Conservation (phyloP, 2,888 invertebrate species). For the Ctenicera cuprea region DNA sequence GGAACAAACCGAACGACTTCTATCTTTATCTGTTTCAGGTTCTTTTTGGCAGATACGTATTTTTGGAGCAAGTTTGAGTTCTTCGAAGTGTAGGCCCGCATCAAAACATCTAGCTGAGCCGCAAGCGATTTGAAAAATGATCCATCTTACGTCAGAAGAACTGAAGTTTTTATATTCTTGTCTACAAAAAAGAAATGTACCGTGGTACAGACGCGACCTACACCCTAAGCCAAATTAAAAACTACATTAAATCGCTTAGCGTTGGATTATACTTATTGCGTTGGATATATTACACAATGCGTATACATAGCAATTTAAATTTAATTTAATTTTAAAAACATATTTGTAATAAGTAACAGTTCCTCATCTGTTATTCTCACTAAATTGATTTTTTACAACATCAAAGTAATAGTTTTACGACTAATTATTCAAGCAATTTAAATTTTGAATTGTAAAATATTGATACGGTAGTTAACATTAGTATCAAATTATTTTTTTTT, state of each 20-base stretch:
- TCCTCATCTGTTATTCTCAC: too few species aligned
- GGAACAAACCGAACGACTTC: constrained; percentile 58
- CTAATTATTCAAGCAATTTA: background rate
- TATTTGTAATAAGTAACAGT: too few species aligned
- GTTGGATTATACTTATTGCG: constrained; percentile 11
- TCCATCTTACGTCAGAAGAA: constrained; percentile 70
- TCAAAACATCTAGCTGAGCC: constrained; percentile 70
- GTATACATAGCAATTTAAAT: too few species aligned
- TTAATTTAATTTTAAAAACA: too few species aligned
- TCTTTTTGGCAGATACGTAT: constrained; percentile 55
- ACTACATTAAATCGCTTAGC: constrained; percentile 44
- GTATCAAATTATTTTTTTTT: constrained; percentile 38
- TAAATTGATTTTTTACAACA: too few species aligned
- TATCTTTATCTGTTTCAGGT: constrained; percentile 63
- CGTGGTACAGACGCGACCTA: constrained; percentile 47
- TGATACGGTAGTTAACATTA: constrained; percentile 12
- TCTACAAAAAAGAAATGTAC: constrained; percentile 55
- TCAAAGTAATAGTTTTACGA: background rate
- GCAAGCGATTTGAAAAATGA: constrained; percentile 72
- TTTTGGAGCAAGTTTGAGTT: constrained; percentile 57
- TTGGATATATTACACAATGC: background rate
- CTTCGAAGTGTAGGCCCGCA: constrained; percentile 68
- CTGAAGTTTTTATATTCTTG: constrained; percentile 60
- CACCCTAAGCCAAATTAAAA: constrained; percentile 36
- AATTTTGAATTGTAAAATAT: background rate